phyloP scores from a whole-genome alignment of 2,888 invertebrate genomes.

The Pachycephus smyrnensis region DNA sequence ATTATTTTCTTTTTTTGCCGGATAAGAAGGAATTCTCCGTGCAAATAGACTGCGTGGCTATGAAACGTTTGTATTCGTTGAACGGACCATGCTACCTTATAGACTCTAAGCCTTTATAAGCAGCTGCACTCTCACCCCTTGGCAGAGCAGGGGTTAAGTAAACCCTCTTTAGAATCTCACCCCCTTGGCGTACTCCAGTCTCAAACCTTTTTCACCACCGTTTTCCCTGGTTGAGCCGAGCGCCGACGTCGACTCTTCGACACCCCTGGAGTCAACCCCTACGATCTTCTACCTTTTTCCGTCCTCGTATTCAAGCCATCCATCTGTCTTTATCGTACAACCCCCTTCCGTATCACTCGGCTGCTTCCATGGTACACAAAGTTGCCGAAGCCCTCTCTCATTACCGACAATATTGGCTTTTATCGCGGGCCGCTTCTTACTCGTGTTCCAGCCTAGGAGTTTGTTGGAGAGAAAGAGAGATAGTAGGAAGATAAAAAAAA shows the following conservation, averaged over 20 bases:
- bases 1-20: background rate
- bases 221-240: background rate
- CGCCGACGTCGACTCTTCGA: no score
- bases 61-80: slow-evolving; percentile 39
- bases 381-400: slow-evolving; percentile 28
- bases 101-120: slow-evolving; percentile 36
- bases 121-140: slow-evolving; percentile 35
- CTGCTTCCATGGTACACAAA: slow-evolving; percentile 21
- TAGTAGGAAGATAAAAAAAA: no score
- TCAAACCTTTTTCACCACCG: slow-evolving; percentile 10
- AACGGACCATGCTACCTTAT: slow-evolving; percentile 34
- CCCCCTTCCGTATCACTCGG: background rate
- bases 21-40: slow-evolving; percentile 34
- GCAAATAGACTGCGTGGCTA: slow-evolving; percentile 41
- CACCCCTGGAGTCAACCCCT: no score
- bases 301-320: background rate
- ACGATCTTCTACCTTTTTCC: slow-evolving; percentile 12
- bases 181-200: slow-evolving; percentile 24
- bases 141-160: slow-evolving; percentile 38
- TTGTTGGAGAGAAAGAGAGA: no score
- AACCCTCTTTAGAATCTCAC: slow-evolving; percentile 46
- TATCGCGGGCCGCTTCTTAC: slow-evolving; percentile 29
- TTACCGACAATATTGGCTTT: slow-evolving; percentile 37
- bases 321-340: background rate
- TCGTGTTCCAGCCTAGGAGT: background rate